These are phyloP conservation scores for Nycticryphes semicollaris DNA, from an alignment of 2,113 vertebrate species.

Conservation along the genomic window DNA sequence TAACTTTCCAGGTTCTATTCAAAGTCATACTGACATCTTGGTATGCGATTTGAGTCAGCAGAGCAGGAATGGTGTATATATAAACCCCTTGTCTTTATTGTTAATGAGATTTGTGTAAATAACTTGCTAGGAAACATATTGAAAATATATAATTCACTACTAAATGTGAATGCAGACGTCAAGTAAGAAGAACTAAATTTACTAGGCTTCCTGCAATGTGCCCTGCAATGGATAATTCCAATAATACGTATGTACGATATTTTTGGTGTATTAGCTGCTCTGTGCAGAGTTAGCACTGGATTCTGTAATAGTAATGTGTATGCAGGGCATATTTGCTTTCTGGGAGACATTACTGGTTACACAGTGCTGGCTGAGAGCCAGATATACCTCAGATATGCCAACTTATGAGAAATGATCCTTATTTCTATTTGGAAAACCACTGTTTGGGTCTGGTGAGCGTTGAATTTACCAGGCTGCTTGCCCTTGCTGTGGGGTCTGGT, in stretches of 20 bases:
- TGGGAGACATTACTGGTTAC: neutral
- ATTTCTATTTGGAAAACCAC: neutral
- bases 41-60: constrained; percentile 30
- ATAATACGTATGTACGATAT: neutral
- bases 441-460: neutral
- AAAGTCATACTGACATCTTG: constrained; percentile 15
- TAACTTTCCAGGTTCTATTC: constrained; percentile 28
- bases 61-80: constrained; percentile 14
- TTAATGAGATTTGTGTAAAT: constrained; percentile 69
- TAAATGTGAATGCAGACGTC: constrained; percentile 30
- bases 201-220: constrained; percentile 7
- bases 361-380: neutral
- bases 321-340: neutral
- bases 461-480: neutral
- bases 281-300: neutral
- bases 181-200: constrained; percentile 46
- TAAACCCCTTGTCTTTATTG: constrained; percentile 22
- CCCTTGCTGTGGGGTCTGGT: rapidly evolving
- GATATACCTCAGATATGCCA: neutral
- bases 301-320: neutral
- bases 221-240: constrained; percentile 25
- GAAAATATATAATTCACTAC: constrained; percentile 52
- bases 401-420: neutral
- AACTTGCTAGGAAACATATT: constrained; percentile 52
- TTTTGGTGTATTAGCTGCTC: neutral